Evolutionary conservation across 1,140 invertebrate species (phyloP).

Genomic region (Panulirus ornatus): DNA sequence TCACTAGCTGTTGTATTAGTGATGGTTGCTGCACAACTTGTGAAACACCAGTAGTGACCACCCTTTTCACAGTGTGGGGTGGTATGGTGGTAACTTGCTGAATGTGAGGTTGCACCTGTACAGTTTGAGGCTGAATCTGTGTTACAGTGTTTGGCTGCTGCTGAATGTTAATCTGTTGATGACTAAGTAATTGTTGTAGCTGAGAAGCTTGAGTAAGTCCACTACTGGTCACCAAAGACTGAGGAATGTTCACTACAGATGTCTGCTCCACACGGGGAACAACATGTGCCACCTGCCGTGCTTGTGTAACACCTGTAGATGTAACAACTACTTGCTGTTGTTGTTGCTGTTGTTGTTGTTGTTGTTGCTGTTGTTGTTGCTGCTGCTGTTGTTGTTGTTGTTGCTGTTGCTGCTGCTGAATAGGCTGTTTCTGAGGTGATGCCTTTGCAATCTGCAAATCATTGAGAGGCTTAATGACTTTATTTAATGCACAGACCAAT

Average conservation of each 20-base stretch:
- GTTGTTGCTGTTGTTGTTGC: background rate
- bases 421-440: background rate
- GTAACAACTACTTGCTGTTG: background rate
- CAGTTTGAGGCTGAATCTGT: conserved; percentile 34
- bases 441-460: conserved; percentile 10
- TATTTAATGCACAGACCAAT: too few species aligned
- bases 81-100: conserved; percentile 35
- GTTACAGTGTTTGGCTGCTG: background rate
- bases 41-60: conserved; percentile 34
- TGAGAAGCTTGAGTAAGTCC: conserved; percentile 1
- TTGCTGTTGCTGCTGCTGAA: background rate
- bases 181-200: conserved; percentile 53
- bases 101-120: conserved; percentile 27
- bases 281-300: conserved; percentile 62
- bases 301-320: background rate
- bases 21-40: conserved; percentile 53
- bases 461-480: too few species aligned
- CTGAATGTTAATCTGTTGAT: background rate
- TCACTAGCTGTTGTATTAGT: conserved; percentile 58
- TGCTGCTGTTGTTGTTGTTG: background rate
- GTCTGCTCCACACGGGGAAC: conserved; percentile 24
- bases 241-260: conserved; percentile 6
- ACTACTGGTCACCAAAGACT: background rate
- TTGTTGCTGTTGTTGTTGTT: background rate
- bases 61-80: conserved; percentile 14